Evolutionary conservation across 2,113 vertebrate species (phyloP).

Genomic region (Laticauda colubrina): DNA sequence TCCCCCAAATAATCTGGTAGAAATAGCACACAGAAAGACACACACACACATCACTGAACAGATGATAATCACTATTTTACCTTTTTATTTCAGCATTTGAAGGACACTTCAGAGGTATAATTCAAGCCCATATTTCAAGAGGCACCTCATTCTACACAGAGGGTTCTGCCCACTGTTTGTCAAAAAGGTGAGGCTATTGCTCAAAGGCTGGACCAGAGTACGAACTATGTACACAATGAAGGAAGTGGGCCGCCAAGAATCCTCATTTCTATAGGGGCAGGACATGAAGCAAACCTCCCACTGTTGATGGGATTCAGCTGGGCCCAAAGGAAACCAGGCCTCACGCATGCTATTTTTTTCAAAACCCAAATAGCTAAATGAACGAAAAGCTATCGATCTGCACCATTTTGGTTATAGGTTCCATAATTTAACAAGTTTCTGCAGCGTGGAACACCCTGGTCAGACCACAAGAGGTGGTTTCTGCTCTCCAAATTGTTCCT

Average conservation of each 20-base stretch:
- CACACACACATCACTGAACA: not conserved
- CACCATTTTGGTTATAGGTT: not conserved
- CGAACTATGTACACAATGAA: not conserved
- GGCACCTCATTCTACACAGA: not conserved
- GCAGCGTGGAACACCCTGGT: not conserved
- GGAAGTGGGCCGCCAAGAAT: not conserved
- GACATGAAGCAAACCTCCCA: not conserved
- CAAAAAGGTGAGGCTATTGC: not conserved
- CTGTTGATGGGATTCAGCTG: not conserved
- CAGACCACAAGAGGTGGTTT: too few relatives aligned
- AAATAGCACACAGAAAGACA: not conserved
- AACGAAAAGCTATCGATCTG: not conserved
- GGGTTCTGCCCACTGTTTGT: not conserved
- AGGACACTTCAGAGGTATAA: not conserved
- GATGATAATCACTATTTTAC: not conserved
- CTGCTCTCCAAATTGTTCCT: not conserved
- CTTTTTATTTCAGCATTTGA: not conserved
- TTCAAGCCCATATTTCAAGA: not conserved
- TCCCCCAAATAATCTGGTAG: not conserved
- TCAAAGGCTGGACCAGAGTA: not conserved
- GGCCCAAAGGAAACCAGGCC: not conserved
- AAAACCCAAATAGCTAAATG: not conserved
- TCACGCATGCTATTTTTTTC: not conserved
- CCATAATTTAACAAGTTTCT: not conserved
- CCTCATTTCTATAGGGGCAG: not conserved